Evolutionary conservation across 1,140 invertebrate species (phyloP).

Genomic region (Listronotus oregonensis): DNA sequence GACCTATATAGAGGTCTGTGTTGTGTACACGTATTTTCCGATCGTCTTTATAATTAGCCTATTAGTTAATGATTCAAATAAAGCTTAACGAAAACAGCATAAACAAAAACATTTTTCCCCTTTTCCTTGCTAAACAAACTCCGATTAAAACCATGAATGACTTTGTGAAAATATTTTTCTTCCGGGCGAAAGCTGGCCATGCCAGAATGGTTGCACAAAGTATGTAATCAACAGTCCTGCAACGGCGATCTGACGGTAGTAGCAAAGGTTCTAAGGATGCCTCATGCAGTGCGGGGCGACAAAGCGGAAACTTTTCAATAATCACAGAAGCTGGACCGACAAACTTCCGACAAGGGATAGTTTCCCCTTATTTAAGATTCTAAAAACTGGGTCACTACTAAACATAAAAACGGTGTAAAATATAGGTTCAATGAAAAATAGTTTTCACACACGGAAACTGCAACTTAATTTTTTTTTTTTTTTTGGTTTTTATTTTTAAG

Average conservation of each 20-base stretch:
- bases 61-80: too few species aligned
- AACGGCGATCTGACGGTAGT: conserved; percentile 29
- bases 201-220: conserved; percentile 49
- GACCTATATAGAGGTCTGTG: too few species aligned
- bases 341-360: conserved; percentile 13
- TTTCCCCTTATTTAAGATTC: conserved; percentile 7
- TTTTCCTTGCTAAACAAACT: too few species aligned
- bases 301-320: conserved; percentile 51
- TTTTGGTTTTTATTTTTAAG: too few species aligned
- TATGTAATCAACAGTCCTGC: conserved; percentile 51
- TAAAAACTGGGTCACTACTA: background rate
- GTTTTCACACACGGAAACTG: too few species aligned
- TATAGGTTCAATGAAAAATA: too few species aligned
- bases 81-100: too few species aligned
- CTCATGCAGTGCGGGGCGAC: conserved; percentile 49
- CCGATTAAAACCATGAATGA: background rate
- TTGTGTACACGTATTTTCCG: too few species aligned
- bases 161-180: conserved; percentile 21
- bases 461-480: too few species aligned
- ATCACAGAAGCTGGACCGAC: conserved; percentile 41
- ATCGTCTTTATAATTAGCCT: too few species aligned
- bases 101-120: too few species aligned
- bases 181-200: conserved; percentile 40
- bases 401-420: too few species aligned
- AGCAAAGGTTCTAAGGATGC: conserved; percentile 50